These are phyloP conservation scores for Beris morrisii DNA, from an alignment of 2,888 invertebrate species.

Conservation along the genomic window DNA sequence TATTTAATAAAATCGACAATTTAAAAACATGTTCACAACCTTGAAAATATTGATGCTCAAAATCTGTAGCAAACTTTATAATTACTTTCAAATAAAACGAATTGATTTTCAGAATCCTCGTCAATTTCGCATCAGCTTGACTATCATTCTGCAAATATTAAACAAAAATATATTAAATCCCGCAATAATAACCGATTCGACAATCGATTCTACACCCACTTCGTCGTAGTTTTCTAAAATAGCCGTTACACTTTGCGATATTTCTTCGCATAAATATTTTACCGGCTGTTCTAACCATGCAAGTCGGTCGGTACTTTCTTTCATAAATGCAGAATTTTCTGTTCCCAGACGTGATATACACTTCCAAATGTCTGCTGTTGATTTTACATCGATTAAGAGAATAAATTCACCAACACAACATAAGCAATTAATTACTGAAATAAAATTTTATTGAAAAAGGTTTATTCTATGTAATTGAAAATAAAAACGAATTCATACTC, in stretches of 20 bases:
- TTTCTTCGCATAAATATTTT: conserved; percentile 33
- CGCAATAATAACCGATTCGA: too few relatives aligned
- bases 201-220: neutral
- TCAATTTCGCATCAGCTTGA: too few relatives aligned
- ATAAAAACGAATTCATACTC: conserved; percentile 9
- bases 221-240: conserved; percentile 25
- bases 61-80: too few relatives aligned
- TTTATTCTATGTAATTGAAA: neutral
- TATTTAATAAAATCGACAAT: too few relatives aligned
- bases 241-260: conserved; percentile 25
- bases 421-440: conserved; percentile 18
- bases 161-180: too few relatives aligned
- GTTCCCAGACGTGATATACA: conserved; percentile 29
- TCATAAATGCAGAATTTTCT: conserved; percentile 24
- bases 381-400: conserved; percentile 33
- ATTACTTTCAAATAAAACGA: too few relatives aligned
- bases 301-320: neutral
- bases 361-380: conserved; percentile 37
- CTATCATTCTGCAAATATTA: too few relatives aligned
- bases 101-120: too few relatives aligned
- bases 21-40: too few relatives aligned
- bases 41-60: too few relatives aligned
- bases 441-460: neutral
- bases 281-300: conserved; percentile 29
- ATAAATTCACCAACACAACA: conserved; percentile 26